Base-by-base conservation (phyloP, 2,797 vertebrate species). In the Melanotaenia pygmaea region DNA sequence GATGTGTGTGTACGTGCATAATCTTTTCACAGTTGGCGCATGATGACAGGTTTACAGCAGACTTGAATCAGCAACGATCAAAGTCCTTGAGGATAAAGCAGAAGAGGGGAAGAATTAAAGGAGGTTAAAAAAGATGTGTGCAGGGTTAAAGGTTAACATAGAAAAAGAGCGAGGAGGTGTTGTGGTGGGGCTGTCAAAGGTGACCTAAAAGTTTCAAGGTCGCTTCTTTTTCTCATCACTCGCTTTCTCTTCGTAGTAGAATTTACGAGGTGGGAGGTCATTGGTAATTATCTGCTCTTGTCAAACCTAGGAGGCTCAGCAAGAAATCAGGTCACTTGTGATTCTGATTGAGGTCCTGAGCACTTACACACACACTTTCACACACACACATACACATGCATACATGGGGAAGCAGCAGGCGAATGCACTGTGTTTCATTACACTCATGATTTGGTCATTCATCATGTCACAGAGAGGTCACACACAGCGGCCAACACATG, bases 381-480 rank as follows among this genome's bases (percentile, higher is more conserved):
- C 40, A 43, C 40, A 43, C 40, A 43, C 40, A 43, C 40, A 12
- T 16, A 14, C 40, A 43, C 40, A 28, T 62, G 54, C 57, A 80
- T 70, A 64, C 50, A 18, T 38, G 9, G 54, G 28, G 54, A 80
- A 78, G 77, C 79, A 81, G 82, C 84, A 77, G 86, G 76, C 47
- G 59, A 85, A 64, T 59, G 80, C 64, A 76, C 47, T 4, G 72
- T 34, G 50, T 90, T 86, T 90, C 88, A 92, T 92, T 92, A 89
- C 59, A 54, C 70, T 47, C 74, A 72, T 91, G 89, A 92, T 91
- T 83, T 85, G 88, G 86, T 86, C 88, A 86, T 92, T 89, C 76
- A 86, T 92, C 91, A 90, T 86, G 86, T 85, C 84, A 85, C 64
- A 45, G 50, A 12, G 66, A 87, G 89, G 90, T 90, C 86, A 80